These are phyloP conservation scores for Leptocoma aspasia DNA, from an alignment of 2,113 vertebrate genomes.

Conservation along the genomic window DNA sequence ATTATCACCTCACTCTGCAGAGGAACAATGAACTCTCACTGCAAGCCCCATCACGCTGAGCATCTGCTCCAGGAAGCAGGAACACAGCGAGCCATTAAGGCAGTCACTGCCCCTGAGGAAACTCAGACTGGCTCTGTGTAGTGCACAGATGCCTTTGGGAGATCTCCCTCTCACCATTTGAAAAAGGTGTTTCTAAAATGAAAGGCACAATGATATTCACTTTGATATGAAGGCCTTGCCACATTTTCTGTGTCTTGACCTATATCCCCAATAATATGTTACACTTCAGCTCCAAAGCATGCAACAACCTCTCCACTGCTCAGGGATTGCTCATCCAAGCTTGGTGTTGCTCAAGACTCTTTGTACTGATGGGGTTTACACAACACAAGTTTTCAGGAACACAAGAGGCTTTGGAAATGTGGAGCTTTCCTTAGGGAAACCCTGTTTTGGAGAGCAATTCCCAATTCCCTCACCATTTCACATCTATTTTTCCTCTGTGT, in stretches of 20 bases:
- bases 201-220: slow-evolving; percentile 7
- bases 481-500: background rate
- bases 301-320: background rate
- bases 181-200: background rate
- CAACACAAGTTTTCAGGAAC: background rate
- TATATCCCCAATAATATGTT: background rate
- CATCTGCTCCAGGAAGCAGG: background rate
- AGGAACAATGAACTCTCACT: background rate
- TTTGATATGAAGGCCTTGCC: background rate
- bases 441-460: background rate
- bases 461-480: background rate
- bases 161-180: background rate
- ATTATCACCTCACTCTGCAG: slow-evolving; percentile 20
- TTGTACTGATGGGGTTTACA: background rate
- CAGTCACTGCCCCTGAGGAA: background rate
- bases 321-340: background rate
- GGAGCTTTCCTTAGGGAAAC: background rate
- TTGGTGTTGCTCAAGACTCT: background rate
- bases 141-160: background rate
- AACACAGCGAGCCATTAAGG: background rate
- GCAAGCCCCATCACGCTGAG: slow-evolving; percentile 1
- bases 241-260: background rate
- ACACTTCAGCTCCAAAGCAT: background rate
- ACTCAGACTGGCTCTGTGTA: background rate
- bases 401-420: background rate